phyloP scores from a whole-genome alignment of 2,797 vertebrate species.

The Rhabdomys pumilio region DNA sequence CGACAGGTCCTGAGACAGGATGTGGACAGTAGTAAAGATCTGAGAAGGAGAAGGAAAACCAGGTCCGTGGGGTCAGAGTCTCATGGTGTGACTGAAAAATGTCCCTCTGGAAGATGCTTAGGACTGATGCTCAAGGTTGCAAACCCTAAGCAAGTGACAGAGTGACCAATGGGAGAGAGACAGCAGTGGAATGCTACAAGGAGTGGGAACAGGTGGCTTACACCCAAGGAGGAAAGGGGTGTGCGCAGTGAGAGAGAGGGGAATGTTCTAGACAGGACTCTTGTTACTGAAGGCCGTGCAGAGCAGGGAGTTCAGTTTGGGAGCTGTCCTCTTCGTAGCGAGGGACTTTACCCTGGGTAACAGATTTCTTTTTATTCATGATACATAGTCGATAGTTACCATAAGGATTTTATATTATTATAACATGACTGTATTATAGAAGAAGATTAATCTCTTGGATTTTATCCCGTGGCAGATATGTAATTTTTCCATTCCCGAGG shows the following conservation, averaged over 20 bases:
- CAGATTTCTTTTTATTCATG: not conserved
- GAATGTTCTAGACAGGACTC: not conserved
- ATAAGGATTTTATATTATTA: conserved; percentile 39
- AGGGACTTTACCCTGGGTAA: not conserved
- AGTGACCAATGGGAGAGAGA: not conserved
- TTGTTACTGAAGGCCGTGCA: not conserved
- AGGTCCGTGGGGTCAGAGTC: not conserved
- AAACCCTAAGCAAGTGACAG: not conserved
- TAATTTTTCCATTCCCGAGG: conserved; percentile 27
- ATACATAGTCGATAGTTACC: not conserved
- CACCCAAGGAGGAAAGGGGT: not conserved
- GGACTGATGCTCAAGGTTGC: not conserved
- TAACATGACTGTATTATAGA: conserved; percentile 53
- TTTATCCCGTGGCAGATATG: not conserved
- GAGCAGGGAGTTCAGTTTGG: not conserved
- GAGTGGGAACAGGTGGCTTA: not conserved
- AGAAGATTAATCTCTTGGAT: conserved; percentile 21
- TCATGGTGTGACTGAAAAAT: not conserved
- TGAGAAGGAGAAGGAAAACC: not conserved
- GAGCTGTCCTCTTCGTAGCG: not conserved
- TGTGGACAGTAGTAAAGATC: not conserved
- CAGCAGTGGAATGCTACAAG: not conserved
- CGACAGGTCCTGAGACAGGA: not conserved
- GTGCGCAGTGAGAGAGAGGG: not conserved
- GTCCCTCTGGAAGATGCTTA: not conserved